phyloP scores from a whole-genome alignment of 1,140 invertebrate genomes.

The Caenorhabditis brenneri region DNA sequence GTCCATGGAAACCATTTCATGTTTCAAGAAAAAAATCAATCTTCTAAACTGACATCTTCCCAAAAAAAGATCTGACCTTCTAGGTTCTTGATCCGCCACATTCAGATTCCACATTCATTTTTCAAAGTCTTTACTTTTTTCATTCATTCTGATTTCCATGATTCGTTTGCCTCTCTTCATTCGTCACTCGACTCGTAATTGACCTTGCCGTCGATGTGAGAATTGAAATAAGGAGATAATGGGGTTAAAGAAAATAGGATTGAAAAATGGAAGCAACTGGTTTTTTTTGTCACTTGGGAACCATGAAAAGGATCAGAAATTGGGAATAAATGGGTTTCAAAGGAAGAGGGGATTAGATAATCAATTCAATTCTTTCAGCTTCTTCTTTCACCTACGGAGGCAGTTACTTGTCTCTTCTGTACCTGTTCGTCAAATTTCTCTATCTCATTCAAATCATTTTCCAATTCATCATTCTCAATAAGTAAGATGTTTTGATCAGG shows the following conservation, averaged over 20 bases:
- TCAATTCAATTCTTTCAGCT: constrained; percentile 53
- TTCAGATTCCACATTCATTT: not conserved
- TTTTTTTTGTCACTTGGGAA: not conserved
- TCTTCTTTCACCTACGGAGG: constrained; percentile 72
- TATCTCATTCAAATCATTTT: constrained; percentile 73
- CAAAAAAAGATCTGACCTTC: too few species aligned
- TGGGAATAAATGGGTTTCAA: not conserved
- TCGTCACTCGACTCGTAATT: constrained; percentile 8
- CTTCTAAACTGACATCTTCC: too few species aligned
- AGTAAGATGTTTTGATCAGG: not conserved
- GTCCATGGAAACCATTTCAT: too few species aligned
- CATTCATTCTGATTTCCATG: constrained; percentile 10
- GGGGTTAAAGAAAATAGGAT: constrained; percentile 10
- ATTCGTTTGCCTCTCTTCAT: not conserved
- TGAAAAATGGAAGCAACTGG: not conserved
- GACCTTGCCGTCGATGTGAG: constrained; percentile 24
- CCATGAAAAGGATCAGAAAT: not conserved
- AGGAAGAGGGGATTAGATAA: not conserved
- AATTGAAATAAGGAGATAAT: constrained; percentile 33
- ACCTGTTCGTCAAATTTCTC: constrained; percentile 73
- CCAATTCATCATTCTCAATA: constrained; percentile 74
- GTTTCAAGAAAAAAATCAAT: too few species aligned
- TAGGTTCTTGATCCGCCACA: not conserved
- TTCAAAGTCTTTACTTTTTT: not conserved
- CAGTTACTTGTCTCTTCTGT: constrained; percentile 73